phyloP scores from a whole-genome alignment of 2,113 vertebrate genomes.

The Centrocercus urophasianus region DNA sequence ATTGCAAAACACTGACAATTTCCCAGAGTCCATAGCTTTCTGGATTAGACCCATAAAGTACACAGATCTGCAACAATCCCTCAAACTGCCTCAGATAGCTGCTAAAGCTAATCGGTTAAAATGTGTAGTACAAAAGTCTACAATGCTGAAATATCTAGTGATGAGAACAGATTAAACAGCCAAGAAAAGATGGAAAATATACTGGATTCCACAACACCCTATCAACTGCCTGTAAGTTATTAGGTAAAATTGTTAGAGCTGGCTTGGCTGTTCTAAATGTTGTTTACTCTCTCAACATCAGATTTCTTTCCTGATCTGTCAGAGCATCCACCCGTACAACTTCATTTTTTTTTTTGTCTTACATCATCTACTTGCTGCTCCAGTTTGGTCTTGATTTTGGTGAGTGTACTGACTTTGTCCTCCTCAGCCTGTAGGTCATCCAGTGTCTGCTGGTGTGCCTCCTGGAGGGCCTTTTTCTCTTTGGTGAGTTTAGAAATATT shows the following conservation, averaged over 20 bases:
- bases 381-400: constrained; percentile 82
- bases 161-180: background rate
- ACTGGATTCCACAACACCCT: background rate
- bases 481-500: constrained; percentile 84
- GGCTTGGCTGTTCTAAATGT: background rate
- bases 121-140: background rate
- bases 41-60: background rate
- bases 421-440: constrained; percentile 86
- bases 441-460: constrained; percentile 84
- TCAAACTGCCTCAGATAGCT: background rate
- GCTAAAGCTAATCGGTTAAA: background rate
- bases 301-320: background rate
- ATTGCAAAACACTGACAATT: background rate
- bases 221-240: background rate
- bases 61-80: background rate
- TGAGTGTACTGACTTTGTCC: constrained; percentile 84
- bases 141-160: background rate
- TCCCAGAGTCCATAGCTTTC: background rate
- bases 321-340: background rate
- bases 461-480: constrained; percentile 85
- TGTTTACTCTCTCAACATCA: background rate
- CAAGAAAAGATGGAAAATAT: background rate
- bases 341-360: background rate
- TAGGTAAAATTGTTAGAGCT: background rate
- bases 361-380: constrained; percentile 86